phyloP scores from a whole-genome alignment of 1,140 invertebrate species.

The Daktulosphaira vitifoliae region DNA sequence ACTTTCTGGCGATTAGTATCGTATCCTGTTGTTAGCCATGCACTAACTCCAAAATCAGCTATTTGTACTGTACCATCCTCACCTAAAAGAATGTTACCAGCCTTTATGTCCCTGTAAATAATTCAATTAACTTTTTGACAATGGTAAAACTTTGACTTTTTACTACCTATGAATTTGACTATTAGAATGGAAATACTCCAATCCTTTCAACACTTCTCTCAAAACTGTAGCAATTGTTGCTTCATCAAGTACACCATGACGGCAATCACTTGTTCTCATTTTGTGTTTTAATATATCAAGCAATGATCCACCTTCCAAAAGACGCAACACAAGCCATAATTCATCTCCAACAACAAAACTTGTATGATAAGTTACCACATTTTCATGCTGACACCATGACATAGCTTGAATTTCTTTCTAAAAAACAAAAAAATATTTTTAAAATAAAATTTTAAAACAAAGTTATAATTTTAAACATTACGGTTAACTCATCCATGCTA shows the following conservation, averaged over 20 bases:
- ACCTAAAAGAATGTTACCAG: constrained; percentile 94
- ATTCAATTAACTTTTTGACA: not conserved
- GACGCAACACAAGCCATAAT: constrained; percentile 88
- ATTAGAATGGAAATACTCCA: constrained; percentile 98
- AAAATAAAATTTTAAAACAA: constrained; percentile 28
- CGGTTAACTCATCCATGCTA: constrained; percentile 90
- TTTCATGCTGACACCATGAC: constrained; percentile 97
- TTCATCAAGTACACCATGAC: constrained; percentile 96
- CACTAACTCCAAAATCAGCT: constrained; percentile 88
- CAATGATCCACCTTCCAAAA: constrained; percentile 81
- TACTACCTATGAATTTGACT: constrained; percentile 90
- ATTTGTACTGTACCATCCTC: constrained; percentile 98
- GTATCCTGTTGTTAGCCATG: constrained; percentile 83
- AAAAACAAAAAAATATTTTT: constrained; percentile 42
- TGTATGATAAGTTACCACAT: constrained; percentile 98
- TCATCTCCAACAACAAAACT: constrained; percentile 97
- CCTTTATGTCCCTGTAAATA: constrained; percentile 83
- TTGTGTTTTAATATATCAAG: constrained; percentile 97
- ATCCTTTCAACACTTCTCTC: constrained; percentile 94
- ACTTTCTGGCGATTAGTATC: constrained; percentile 91
- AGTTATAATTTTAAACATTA: constrained; percentile 42
- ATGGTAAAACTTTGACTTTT: not conserved
- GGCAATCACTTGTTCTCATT: constrained; percentile 81
- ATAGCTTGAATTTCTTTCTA: constrained; percentile 98
- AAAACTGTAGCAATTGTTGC: constrained; percentile 96